Conservation (phyloP, 1,140 invertebrate species). For the Dendrolimus kikuchii region DNA sequence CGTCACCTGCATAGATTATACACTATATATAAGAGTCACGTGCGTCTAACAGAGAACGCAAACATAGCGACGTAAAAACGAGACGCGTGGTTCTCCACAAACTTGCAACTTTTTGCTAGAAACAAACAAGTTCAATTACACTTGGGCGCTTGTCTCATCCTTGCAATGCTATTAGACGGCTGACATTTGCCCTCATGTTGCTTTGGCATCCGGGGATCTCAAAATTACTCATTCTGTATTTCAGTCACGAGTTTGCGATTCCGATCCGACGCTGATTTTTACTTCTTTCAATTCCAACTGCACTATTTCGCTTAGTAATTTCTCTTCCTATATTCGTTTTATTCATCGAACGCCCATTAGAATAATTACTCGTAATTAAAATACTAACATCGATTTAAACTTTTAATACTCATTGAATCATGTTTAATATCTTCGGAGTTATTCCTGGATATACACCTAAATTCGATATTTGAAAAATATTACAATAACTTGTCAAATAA, state of each 20-base stretch:
- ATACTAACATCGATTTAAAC: too few relatives aligned
- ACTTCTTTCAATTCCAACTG: constrained; percentile 67
- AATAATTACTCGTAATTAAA: too few relatives aligned
- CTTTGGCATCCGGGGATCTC: constrained; percentile 56
- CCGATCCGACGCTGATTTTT: constrained; percentile 61
- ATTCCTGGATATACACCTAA: too few relatives aligned
- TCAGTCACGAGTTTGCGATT: constrained; percentile 56
- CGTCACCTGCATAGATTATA: too few relatives aligned
- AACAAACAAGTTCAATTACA: constrained; percentile 47
- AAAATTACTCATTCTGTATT: constrained; percentile 67
- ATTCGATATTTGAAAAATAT: not conserved
- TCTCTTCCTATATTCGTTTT: constrained; percentile 39
- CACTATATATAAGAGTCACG: too few relatives aligned
- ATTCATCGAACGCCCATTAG: too few relatives aligned
- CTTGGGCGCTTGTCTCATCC: constrained; percentile 38
- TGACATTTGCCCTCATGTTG: constrained; percentile 54
- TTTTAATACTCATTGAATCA: too few relatives aligned
- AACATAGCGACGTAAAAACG: not conserved
- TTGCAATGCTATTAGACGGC: constrained; percentile 53
- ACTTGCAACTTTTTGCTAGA: constrained; percentile 34
- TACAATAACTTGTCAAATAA: too few relatives aligned
- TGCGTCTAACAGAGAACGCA: not conserved
- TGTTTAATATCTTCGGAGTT: too few relatives aligned
- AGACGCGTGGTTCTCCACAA: constrained; percentile 1
- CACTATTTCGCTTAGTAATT: constrained; percentile 60